Conservation (phyloP, 2,113 vertebrate genomes). For the Takifugu bimaculatus region DNA sequence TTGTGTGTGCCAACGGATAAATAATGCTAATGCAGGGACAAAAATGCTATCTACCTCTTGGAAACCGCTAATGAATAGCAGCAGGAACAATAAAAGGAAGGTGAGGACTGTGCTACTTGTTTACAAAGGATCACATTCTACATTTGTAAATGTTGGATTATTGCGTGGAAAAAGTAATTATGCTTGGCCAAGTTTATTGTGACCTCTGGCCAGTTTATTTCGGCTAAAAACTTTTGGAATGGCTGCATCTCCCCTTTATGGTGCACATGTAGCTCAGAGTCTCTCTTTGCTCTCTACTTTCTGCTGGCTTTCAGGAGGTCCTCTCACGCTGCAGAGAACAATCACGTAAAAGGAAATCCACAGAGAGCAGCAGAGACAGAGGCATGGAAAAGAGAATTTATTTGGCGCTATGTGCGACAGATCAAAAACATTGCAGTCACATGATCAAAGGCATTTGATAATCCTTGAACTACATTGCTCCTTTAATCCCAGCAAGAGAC, state of each 20-base stretch:
- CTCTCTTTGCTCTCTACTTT: constrained; percentile 40
- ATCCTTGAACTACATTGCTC: constrained; percentile 72
- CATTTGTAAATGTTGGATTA: neutral
- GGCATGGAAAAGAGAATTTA: constrained; percentile 59
- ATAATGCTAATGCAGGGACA: constrained; percentile 68
- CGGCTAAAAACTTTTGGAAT: constrained; percentile 1
- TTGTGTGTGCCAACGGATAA: constrained; percentile 64
- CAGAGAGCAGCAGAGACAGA: constrained; percentile 56
- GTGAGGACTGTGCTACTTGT: constrained; percentile 4
- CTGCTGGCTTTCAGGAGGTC: constrained; percentile 55
- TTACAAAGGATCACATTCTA: constrained; percentile 35
- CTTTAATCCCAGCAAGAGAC: constrained; percentile 68
- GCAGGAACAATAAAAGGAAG: constrained; percentile 11
- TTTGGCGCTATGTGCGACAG: constrained; percentile 56
- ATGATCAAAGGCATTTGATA: constrained; percentile 77
- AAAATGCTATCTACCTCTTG: constrained; percentile 56
- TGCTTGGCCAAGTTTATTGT: too few species aligned
- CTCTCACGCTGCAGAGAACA: constrained; percentile 56
- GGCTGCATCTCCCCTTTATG: neutral
- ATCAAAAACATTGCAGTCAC: constrained; percentile 72
- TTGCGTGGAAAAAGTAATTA: too few species aligned
- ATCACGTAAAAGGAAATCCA: constrained; percentile 52
- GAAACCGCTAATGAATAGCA: constrained; percentile 73
- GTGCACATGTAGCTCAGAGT: constrained; percentile 6
- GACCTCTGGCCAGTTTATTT: too few species aligned